Evolutionary conservation across 2,113 vertebrate genomes (phyloP), one percentile per base, ranked within the genome.

Genomic region (Herpailurus yagouaroundi): DNA sequence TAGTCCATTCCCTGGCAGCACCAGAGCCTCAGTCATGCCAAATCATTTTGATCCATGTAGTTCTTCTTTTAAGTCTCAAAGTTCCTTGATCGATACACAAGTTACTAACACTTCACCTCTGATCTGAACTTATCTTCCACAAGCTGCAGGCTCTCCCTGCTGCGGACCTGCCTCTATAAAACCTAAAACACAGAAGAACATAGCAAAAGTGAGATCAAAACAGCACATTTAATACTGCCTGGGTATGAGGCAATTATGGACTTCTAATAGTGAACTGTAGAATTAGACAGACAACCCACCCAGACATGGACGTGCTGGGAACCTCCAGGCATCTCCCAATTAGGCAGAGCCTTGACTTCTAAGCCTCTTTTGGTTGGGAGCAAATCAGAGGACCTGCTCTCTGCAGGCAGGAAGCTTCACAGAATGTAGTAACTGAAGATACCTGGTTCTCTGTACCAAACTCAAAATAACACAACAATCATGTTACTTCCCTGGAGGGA

Each of bases 151-250:
- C n/a, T 11, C 41, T 45, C 29, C 57, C 55, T 27, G 27, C 25
- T 95, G 29, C 8, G 19, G 7, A 1, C 3, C n/a, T 84, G 86
- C 86, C 11, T 57, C 23, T 80, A 33, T 12, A 38, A 86, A 90
- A 87, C 1, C 4, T 60, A 83, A 91, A 79, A 19, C 7, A 38
- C 16, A 66, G 18, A 85, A 68, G 14, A 64, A 60, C 21, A 52
- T 60, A 64, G 89, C 7, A 45, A 96, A 90, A 95, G 1, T 66
- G 14, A 95, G 50, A 90, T 87, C 68, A 96, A 93, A 95, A 89
- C 21, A 76, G 14, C 1, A 14, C 19, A 7, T 69, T 74, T 66
- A 79, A 82, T 50, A 52, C 60, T 55, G 33, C 29, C 85, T 68
- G 29, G 13, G 7, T 31, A 41, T 23, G 27, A 86, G 48, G 33